Conservation (phyloP, 2,797 vertebrate species). For the Yasuhikotakia modesta region DNA sequence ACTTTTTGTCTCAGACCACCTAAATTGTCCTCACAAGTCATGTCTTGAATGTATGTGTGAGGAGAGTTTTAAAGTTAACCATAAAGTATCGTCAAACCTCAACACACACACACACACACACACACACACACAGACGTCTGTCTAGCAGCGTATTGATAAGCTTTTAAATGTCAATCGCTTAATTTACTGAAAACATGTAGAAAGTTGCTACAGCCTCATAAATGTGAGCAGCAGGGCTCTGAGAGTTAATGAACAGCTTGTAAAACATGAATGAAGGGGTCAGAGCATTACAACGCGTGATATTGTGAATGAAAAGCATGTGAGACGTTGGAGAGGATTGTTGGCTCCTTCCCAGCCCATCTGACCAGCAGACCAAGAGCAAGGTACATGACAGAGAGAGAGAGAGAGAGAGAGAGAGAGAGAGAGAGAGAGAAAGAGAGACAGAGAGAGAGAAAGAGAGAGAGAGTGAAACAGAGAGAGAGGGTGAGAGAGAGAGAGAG, state of each 20-base stretch:
- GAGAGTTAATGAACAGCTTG: constrained; percentile 77
- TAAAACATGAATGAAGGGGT: constrained; percentile 77
- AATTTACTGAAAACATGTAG: constrained; percentile 58
- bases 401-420: constrained; percentile 35
- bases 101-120: constrained; percentile 32
- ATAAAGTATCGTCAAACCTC: no score
- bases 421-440: constrained; percentile 37
- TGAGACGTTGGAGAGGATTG: constrained; percentile 66
- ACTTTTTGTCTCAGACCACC: no score
- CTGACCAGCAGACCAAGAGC: constrained; percentile 57
- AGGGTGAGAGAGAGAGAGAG: constrained; percentile 26
- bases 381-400: constrained; percentile 36
- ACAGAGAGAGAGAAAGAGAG: constrained; percentile 22
- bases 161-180: constrained; percentile 54
- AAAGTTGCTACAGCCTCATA: constrained; percentile 65
- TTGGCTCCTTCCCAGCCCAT: constrained; percentile 57
- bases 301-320: constrained; percentile 76
- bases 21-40: no score
- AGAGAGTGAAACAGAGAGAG: no score
- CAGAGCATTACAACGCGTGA: constrained; percentile 72
- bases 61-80: no score
- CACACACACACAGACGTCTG: constrained; percentile 36
- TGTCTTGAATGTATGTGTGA: no score
- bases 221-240: constrained; percentile 70
- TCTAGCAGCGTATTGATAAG: constrained; percentile 40